phyloP scores from a whole-genome alignment of 2,113 vertebrate genomes.

The Heterocephalus glaber region DNA sequence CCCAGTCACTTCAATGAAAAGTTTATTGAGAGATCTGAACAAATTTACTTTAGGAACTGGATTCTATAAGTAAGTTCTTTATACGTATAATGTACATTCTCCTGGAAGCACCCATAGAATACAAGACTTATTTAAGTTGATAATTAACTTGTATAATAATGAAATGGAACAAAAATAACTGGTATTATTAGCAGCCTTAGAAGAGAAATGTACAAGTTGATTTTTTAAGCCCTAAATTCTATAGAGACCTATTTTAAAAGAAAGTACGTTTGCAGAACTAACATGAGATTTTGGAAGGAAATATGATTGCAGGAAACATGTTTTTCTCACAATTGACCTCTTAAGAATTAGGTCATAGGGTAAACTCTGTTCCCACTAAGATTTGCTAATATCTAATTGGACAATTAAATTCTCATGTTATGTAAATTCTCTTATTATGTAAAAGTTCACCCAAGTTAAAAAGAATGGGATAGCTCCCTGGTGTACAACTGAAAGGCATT shows the following conservation, averaged over 20 bases:
- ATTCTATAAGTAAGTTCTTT: neutral
- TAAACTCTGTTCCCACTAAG: slow-evolving; percentile 23
- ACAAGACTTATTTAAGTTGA: neutral
- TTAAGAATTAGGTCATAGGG: slow-evolving; percentile 38
- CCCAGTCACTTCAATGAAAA: neutral
- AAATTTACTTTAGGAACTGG: neutral
- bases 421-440: slow-evolving; percentile 47
- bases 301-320: slow-evolving; percentile 2
- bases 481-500: neutral
- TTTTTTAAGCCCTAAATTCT: neutral
- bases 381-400: slow-evolving; percentile 43
- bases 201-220: neutral
- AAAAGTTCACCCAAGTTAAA: neutral
- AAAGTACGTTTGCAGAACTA: neutral
- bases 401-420: neutral
- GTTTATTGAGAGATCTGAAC: neutral
- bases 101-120: neutral
- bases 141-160: neutral
- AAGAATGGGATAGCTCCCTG: neutral
- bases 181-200: neutral
- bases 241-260: slow-evolving; percentile 4
- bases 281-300: slow-evolving; percentile 13
- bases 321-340: slow-evolving; percentile 36
- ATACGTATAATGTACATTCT: neutral
- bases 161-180: slow-evolving; percentile 5